Percentiles rank a stretch among this genome's conserved stretches.
Conservation (phyloP, 2,888 invertebrate species). For the Malacosoma neustria region DNA sequence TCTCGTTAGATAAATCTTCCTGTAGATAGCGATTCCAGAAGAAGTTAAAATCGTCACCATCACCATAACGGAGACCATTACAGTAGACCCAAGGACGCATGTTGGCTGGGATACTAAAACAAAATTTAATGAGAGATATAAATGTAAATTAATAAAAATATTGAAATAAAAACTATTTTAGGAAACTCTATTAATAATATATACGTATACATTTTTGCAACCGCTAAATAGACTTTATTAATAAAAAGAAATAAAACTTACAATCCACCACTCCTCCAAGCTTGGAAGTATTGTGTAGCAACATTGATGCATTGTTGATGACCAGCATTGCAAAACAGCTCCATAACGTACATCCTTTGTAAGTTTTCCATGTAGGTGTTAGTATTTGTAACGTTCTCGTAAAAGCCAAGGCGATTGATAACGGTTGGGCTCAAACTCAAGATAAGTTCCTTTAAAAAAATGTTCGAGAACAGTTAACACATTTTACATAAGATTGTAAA, state of each 20-base stretch:
- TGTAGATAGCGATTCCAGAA: constrained; percentile 77
- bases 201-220: no score
- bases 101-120: constrained; percentile 51
- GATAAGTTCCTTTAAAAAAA: constrained; percentile 47
- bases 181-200: no score
- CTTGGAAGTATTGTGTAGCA: constrained; percentile 43
- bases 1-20: constrained; percentile 79
- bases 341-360: constrained; percentile 68
- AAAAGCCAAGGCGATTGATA: constrained; percentile 64
- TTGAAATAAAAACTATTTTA: no score
- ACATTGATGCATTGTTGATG: constrained; percentile 48
- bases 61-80: constrained; percentile 78
- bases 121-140: background rate
- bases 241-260: no score
- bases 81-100: constrained; percentile 85
- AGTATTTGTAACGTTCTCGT: constrained; percentile 31
- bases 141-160: no score
- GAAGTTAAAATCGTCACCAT: constrained; percentile 76
- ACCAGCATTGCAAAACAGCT: constrained; percentile 71
- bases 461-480: no score
- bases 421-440: constrained; percentile 52
- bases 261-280: constrained; percentile 42
- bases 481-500: no score
- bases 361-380: constrained; percentile 70
- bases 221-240: no score